Evolutionary conservation across 2,797 vertebrate species (phyloP).

Genomic region (Coregonus sp.): DNA sequence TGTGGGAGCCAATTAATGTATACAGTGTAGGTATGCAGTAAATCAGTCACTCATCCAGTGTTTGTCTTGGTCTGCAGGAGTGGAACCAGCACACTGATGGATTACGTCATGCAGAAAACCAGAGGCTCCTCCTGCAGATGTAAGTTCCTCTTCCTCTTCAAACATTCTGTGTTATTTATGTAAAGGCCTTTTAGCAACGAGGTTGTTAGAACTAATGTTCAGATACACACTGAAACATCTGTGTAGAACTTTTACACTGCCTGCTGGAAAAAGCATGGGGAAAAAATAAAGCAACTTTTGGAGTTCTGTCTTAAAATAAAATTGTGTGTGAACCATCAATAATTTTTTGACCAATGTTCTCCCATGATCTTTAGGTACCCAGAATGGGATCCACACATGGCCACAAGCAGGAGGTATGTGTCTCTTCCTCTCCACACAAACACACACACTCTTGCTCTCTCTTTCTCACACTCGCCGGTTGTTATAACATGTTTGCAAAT

Average conservation of each 20-base stretch:
- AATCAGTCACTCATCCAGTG: slow-evolving; percentile 16
- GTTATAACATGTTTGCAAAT: neutral
- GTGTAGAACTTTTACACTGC: too few relatives aligned
- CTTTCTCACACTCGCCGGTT: neutral
- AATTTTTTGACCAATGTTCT: neutral
- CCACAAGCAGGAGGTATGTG: slow-evolving; percentile 63
- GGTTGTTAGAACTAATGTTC: too few relatives aligned
- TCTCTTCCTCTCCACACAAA: neutral
- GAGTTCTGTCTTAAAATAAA: too few relatives aligned
- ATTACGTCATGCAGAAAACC: slow-evolving; percentile 74
- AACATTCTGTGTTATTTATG: neutral
- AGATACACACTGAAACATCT: too few relatives aligned
- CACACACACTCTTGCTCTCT: neutral
- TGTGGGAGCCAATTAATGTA: neutral
- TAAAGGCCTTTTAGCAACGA: neutral
- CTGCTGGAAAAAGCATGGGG: too few relatives aligned
- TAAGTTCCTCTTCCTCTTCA: slow-evolving; percentile 51
- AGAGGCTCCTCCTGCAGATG: slow-evolving; percentile 72
- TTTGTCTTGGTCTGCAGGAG: slow-evolving; percentile 62
- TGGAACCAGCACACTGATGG: slow-evolving; percentile 78
- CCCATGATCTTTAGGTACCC: slow-evolving; percentile 70
- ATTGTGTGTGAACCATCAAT: neutral
- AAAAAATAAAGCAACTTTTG: too few relatives aligned
- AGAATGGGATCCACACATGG: slow-evolving; percentile 75
- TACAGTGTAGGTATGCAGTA: neutral